These are phyloP conservation scores for Brassicogethes aeneus DNA, from an alignment of 2,888 invertebrate genomes.

Conservation along the genomic window DNA sequence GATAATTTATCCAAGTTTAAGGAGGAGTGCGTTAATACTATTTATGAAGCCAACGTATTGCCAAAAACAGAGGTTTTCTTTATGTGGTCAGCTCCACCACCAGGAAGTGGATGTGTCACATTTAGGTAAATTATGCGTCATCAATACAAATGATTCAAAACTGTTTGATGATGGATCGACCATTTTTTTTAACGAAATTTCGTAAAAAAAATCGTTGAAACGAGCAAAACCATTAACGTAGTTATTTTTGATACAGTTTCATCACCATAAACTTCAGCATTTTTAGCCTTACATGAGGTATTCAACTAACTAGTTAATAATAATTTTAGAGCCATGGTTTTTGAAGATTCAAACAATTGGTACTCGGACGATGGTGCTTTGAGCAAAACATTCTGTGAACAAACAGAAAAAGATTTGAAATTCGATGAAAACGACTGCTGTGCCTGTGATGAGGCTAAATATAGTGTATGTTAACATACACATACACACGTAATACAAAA, in stretches of 20 bases:
- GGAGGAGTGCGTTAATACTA: conserved; percentile 76
- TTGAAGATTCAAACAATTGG: conserved; percentile 74
- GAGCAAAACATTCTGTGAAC: conserved; percentile 71
- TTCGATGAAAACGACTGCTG: conserved; percentile 62
- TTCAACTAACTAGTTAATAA: not conserved
- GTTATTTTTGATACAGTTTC: too few relatives aligned
- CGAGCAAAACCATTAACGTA: too few relatives aligned
- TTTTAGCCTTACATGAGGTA: not conserved
- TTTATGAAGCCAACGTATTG: conserved; percentile 69
- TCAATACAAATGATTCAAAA: conserved; percentile 10
- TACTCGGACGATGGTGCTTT: conserved; percentile 83
- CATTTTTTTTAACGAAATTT: conserved; percentile 1
- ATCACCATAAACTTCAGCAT: too few relatives aligned
- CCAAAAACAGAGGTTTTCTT: conserved; percentile 79
- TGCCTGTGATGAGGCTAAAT: conserved; percentile 94
- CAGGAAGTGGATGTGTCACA: conserved; percentile 77
- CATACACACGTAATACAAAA: not conserved
- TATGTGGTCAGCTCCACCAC: conserved; percentile 83
- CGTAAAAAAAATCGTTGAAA: too few relatives aligned
- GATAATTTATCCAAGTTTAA: conserved; percentile 60
- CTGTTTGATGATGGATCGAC: not conserved
- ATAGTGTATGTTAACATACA: conserved; percentile 53
- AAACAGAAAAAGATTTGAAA: conserved; percentile 54
- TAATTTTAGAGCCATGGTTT: conserved; percentile 66
- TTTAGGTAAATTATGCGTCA: conserved; percentile 72